Evolutionary conservation across 2,888 invertebrate species (phyloP).

Genomic region (Buathra laborator): DNA sequence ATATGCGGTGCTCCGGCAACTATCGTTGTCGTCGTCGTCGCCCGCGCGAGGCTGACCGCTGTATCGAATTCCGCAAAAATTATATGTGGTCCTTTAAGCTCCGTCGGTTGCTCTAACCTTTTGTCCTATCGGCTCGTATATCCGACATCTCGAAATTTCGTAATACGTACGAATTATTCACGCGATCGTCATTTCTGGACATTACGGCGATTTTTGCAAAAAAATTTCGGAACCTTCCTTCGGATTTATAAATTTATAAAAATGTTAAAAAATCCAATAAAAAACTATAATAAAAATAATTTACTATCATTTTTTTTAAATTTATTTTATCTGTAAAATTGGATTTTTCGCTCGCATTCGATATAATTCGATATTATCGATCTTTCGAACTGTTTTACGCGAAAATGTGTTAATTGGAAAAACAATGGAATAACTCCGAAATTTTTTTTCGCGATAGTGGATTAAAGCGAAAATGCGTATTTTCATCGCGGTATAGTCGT

Average conservation of each 20-base stretch:
- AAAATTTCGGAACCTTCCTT: too few relatives aligned
- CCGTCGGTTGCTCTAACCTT: constrained; percentile 44
- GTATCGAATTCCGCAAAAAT: constrained; percentile 80
- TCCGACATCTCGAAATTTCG: constrained; percentile 45
- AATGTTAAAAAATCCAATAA: too few relatives aligned
- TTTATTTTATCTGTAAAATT: background rate
- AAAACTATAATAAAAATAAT: too few relatives aligned
- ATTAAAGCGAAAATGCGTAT: constrained; percentile 6
- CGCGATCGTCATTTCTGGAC: background rate
- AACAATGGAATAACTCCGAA: too few relatives aligned
- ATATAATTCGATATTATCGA: too few relatives aligned
- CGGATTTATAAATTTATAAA: too few relatives aligned
- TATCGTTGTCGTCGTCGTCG: constrained; percentile 52
- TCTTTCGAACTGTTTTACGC: too few relatives aligned
- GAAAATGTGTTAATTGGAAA: too few relatives aligned
- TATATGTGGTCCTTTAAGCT: constrained; percentile 70
- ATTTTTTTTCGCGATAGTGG: too few relatives aligned
- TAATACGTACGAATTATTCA: background rate
- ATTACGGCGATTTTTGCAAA: background rate
- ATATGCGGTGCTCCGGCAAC: constrained; percentile 4
- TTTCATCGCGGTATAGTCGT: constrained; percentile 5
- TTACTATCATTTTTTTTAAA: background rate
- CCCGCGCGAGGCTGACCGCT: constrained; percentile 76
- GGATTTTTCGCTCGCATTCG: background rate
- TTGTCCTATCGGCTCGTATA: constrained; percentile 28